phyloP scores from a whole-genome alignment of 2,888 invertebrate genomes.

The Nowickia ferox region DNA sequence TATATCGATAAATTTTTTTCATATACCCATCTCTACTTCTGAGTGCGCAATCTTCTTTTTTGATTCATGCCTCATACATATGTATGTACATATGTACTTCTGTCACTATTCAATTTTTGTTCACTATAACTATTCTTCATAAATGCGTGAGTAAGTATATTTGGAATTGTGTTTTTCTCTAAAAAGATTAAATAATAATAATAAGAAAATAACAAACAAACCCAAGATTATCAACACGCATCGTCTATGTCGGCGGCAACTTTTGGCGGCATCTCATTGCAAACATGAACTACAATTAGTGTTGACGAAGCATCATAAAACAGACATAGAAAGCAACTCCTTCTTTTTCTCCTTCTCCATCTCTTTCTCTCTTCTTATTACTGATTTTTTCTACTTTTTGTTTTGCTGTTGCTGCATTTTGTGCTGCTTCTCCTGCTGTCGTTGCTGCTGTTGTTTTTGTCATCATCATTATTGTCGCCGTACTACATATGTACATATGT shows the following conservation, averaged over 20 bases:
- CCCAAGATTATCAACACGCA: constrained; percentile 65
- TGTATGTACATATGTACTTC: not conserved
- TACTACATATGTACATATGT: too few relatives aligned
- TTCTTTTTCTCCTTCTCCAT: constrained; percentile 7
- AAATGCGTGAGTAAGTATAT: not conserved
- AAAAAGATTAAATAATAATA: not conserved
- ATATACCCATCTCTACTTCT: too few relatives aligned
- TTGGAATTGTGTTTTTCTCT: constrained; percentile 9
- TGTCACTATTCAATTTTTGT: not conserved
- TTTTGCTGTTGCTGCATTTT: constrained; percentile 1
- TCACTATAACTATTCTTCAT: not conserved
- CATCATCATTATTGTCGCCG: constrained; percentile 54
- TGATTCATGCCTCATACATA: too few relatives aligned
- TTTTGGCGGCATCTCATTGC: constrained; percentile 67
- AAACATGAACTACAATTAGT: constrained; percentile 67
- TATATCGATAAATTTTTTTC: too few relatives aligned
- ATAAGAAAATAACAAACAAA: constrained; percentile 34
- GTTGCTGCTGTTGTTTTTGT: constrained; percentile 7
- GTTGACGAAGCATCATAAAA: constrained; percentile 66
- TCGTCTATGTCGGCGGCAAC: constrained; percentile 58
- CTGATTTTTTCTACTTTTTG: not conserved
- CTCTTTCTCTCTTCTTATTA: not conserved
- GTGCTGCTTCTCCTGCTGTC: not conserved
- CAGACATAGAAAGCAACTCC: constrained; percentile 72
- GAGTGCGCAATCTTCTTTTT: too few relatives aligned